phyloP scores from a whole-genome alignment of 2,113 vertebrate genomes.

The Nicator chloris region DNA sequence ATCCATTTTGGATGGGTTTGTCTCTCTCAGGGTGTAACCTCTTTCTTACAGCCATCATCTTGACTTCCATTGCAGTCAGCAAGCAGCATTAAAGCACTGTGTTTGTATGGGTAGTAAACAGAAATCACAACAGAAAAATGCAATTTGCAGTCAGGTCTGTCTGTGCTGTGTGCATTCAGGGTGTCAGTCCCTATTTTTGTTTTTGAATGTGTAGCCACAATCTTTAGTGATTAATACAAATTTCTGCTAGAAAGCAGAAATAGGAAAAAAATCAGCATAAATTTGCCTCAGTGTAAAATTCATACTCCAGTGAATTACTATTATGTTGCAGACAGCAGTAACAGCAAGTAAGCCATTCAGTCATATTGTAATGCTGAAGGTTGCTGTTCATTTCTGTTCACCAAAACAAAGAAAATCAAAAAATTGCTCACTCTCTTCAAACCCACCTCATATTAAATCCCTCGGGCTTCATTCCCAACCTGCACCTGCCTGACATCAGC shows the following conservation, averaged over 20 bases:
- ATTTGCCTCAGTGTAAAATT: background rate
- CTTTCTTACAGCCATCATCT: background rate
- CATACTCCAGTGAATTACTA: background rate
- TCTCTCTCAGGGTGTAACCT: background rate
- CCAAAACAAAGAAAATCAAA: slow-evolving; percentile 32
- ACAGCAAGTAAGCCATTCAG: background rate
- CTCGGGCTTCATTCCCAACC: background rate
- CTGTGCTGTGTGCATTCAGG: background rate
- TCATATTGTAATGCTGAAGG: slow-evolving; percentile 22
- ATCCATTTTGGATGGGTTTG: background rate
- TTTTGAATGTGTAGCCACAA: background rate
- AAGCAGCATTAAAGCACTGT: background rate
- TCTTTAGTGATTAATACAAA: background rate
- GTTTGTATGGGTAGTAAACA: background rate
- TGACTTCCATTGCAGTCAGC: background rate
- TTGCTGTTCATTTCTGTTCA: background rate
- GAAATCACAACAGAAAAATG: background rate
- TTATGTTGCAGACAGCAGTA: background rate
- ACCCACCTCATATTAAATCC: background rate
- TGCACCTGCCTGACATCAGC: slow-evolving; percentile 31
- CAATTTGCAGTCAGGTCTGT: background rate
- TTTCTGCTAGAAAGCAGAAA: background rate
- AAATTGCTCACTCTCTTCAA: background rate
- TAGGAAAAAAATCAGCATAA: background rate
- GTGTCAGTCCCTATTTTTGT: background rate